These are phyloP conservation scores for Paedocypris micromegethes DNA, from an alignment of 2,797 vertebrate species.

Conservation along the genomic window DNA sequence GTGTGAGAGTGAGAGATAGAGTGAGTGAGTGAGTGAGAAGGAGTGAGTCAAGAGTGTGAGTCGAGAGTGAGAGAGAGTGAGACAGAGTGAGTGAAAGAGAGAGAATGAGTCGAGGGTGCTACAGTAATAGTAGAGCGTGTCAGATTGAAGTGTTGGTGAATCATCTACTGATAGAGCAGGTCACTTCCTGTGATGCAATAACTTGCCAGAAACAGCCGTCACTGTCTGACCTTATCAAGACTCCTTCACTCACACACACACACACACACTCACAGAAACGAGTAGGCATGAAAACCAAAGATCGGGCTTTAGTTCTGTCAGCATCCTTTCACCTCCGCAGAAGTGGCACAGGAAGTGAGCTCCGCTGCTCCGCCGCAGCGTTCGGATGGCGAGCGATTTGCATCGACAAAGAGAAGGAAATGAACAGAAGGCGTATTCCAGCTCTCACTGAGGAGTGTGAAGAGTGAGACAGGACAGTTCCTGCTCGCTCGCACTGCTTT, in stretches of 20 bases:
- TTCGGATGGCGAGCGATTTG: conserved; percentile 35
- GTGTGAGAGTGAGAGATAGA: too few species aligned
- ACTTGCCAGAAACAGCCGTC: conserved; percentile 15
- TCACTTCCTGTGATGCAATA: conserved; percentile 22
- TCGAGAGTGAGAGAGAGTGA: conserved; percentile 6
- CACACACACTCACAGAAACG: conserved; percentile 8
- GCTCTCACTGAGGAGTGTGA: conserved; percentile 30
- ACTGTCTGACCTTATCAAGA: conserved; percentile 23
- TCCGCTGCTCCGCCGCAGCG: conserved; percentile 31
- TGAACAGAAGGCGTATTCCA: conserved; percentile 31
- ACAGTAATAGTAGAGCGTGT: background rate
- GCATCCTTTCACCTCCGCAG: conserved; percentile 31
- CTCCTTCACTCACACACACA: conserved; percentile 11
- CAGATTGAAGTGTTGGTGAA: background rate
- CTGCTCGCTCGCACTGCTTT: conserved; percentile 29
- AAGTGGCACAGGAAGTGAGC: conserved; percentile 44
- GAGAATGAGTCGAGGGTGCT: too few species aligned
- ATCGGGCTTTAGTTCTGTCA: conserved; percentile 1
- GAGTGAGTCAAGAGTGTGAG: too few species aligned
- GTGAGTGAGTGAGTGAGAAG: too few species aligned
- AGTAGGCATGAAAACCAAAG: conserved; percentile 29
- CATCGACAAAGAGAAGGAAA: conserved; percentile 44
- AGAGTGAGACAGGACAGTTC: conserved; percentile 33
- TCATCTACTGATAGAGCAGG: conserved; percentile 4
- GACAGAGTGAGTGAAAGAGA: conserved; percentile 2